phyloP scores from a whole-genome alignment of 2,797 vertebrate species.

The Hippocampus kuda region DNA sequence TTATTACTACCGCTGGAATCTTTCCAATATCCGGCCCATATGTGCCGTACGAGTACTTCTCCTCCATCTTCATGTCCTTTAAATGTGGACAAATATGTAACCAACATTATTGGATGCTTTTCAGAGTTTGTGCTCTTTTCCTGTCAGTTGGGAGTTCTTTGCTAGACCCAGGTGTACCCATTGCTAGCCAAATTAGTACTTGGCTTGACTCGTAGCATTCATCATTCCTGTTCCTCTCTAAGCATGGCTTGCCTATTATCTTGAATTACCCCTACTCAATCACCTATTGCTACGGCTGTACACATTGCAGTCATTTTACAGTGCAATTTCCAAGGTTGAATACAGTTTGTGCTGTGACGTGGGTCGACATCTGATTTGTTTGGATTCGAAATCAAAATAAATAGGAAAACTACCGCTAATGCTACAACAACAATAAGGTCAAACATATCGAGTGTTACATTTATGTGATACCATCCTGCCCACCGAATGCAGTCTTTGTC shows the following conservation, averaged over 20 bases:
- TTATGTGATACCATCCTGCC: not conserved
- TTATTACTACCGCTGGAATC: conserved; percentile 38
- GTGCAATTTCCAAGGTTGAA: not conserved
- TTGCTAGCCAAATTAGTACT: conserved; percentile 45
- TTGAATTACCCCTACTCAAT: conserved; percentile 44
- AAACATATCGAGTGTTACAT: not conserved
- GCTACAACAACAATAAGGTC: not conserved
- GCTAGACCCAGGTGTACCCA: conserved; percentile 41
- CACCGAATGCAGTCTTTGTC: not conserved
- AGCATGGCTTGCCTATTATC: conserved; percentile 39
- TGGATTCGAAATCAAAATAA: not conserved
- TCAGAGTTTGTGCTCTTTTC: not conserved
- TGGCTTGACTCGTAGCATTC: conserved; percentile 38
- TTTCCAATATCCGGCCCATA: conserved; percentile 8
- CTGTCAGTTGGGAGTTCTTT: conserved; percentile 4
- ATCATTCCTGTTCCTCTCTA: conserved; percentile 57
- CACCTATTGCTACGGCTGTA: conserved; percentile 31
- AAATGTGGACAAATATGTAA: not conserved
- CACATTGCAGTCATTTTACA: conserved; percentile 24
- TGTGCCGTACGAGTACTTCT: conserved; percentile 11
- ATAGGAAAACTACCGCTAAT: not conserved
- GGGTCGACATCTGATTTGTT: not conserved
- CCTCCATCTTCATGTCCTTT: not conserved
- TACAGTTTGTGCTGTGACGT: not conserved
- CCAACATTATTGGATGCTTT: not conserved